phyloP scores from a whole-genome alignment of 2,888 invertebrate species.

The Orthonychiurus folsomi region DNA sequence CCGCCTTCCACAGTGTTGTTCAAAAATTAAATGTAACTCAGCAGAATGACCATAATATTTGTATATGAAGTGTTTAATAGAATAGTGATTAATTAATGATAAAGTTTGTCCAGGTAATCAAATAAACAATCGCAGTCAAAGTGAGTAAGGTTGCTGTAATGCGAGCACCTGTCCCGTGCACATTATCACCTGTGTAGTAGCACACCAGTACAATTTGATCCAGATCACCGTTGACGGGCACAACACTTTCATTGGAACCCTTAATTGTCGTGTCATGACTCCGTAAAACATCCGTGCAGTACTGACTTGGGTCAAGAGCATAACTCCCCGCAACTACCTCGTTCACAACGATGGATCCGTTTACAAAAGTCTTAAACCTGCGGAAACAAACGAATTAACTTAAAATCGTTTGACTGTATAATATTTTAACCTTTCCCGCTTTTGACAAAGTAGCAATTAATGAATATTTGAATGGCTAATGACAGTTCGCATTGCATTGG shows the following conservation, averaged over 20 bases:
- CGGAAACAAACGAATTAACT: too few relatives aligned
- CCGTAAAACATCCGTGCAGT: slow-evolving; percentile 48
- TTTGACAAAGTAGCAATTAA: too few relatives aligned
- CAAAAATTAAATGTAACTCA: too few relatives aligned
- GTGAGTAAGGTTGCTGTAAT: slow-evolving; percentile 72
- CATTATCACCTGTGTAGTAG: slow-evolving; percentile 42
- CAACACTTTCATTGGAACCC: slow-evolving; percentile 45
- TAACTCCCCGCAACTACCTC: too few relatives aligned
- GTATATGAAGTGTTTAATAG: too few relatives aligned
- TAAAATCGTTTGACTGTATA: too few relatives aligned
- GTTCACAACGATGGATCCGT: slow-evolving; percentile 42
- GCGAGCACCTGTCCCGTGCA: slow-evolving; percentile 68
- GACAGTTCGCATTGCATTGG: too few relatives aligned
- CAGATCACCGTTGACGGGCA: slow-evolving; percentile 27
- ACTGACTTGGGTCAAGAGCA: slow-evolving; percentile 46
- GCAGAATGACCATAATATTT: too few relatives aligned
- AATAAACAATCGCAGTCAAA: slow-evolving; percentile 50
- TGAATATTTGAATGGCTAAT: too few relatives aligned
- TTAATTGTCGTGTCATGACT: slow-evolving; percentile 44
- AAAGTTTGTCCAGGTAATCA: slow-evolving; percentile 40
- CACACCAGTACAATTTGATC: slow-evolving; percentile 38
- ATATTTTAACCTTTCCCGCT: too few relatives aligned
- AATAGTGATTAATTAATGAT: too few relatives aligned
- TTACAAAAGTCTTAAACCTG: slow-evolving; percentile 19
- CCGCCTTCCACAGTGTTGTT: too few relatives aligned